Evolutionary conservation across 2,888 invertebrate species (phyloP), one percentile per base, ranked within the genome.

Genomic region (Beris morrisii): DNA sequence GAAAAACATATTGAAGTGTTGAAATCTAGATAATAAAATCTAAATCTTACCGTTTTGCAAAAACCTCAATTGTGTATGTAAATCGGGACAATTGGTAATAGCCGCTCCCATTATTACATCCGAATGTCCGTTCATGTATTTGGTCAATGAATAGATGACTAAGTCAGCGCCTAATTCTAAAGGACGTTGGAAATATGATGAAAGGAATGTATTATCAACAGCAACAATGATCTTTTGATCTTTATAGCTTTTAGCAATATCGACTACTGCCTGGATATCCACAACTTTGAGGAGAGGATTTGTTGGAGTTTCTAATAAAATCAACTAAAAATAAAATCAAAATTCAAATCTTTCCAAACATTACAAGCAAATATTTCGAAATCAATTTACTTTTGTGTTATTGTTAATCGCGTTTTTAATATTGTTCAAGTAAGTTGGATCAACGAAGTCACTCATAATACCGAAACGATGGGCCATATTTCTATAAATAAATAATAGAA

Each of bases 41-140:
- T 38, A 53, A 13, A 46, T 11, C 76, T 77, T 83, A 93, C 95
- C 88, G 77, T 95, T 94, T 84, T 97, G 97, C 69, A 94, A 82
- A 82, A 92, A 97, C 72, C 88, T 84, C 44, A 99, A 80, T 75
- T 85, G 86, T 11, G 88, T 82, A 69, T 87, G 88, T 4, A 97
- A 74, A 53, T 86, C 86, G 50, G 91, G 87, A 72, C 88, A 84
- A 72, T 88, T 93, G 4, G 91, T 86, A 44, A 92, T 83, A 6
- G 90, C 86, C 13, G 93, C 91, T 3, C 98, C 98, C 98, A 99
- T 98, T 5, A 98, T 88, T 22, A 96, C 92, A 82, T 99, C 98
- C 0, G 94, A 90, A 81, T 99, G 98, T 0, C 98, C 98, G 81
- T 99, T 99, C 88, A 99, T 93, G 78, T 97, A 99, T 81, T 99